Base-by-base conservation (phyloP, 1,140 invertebrate genomes). In the Drosophila kanapiae region DNA sequence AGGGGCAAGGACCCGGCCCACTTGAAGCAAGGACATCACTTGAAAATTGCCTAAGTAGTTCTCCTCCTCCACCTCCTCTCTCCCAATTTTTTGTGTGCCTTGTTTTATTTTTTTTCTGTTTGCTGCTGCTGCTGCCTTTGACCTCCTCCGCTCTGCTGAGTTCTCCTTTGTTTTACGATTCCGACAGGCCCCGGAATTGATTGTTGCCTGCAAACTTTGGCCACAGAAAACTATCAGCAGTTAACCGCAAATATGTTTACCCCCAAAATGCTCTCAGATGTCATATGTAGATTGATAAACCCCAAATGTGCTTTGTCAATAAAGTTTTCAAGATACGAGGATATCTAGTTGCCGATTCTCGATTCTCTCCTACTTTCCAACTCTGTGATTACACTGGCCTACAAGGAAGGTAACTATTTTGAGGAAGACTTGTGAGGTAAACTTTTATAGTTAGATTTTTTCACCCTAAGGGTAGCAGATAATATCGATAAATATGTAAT, bases 41-140 rank as follows among this genome's bases (percentile, higher is more conserved):
- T 88, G 85, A 88, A 88, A 90, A 90, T 88, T 90, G 85, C 85
- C 85, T 88, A 90, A 87, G 80, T 86, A 87, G 83, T 88, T 87
- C 14, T 88, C 51, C 68, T 53, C 53, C 74, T 13, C 48, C 75
- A 40, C 7, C 43, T 11, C 43, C 35, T 4, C 35, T 37, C 7
- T 42, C 3, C 40, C 63, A 29, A 6, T 57, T 65, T 51, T 49
- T 53, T 75, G 43, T 72, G 45, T 9, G 38, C 49, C 47, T 51
- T 64, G 62, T 62, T 75, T 53, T 68, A 56, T 72, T 60, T 59
- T 42, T 47, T 79, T 75, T 60, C 37, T 33, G 31, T 64, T 69
- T 48, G 49, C 51, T 45, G 61, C 45, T 63, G 23, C 1, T 40
- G 42, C 72, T 58, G 11, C 35, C 45, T 63, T 45, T 57, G 51